These are phyloP conservation scores for Malaclemys terrapin DNA, from an alignment of 2,113 vertebrate genomes.

Conservation along the genomic window DNA sequence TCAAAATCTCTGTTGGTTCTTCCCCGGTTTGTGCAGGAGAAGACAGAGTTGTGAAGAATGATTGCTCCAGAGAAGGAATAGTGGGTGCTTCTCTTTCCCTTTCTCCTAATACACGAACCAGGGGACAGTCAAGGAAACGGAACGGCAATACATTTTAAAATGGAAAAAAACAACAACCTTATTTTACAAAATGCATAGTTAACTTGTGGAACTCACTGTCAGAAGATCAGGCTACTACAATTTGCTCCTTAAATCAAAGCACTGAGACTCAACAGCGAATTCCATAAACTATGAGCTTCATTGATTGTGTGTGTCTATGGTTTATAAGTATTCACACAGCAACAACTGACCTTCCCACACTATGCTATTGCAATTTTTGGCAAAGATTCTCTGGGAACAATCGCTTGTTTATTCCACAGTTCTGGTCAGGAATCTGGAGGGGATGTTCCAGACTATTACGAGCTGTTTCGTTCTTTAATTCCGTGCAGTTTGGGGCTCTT, in stretches of 20 bases:
- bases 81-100: background rate
- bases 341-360: background rate
- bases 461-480: background rate
- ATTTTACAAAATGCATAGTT: background rate
- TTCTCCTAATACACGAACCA: background rate
- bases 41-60: background rate
- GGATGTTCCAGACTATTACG: background rate
- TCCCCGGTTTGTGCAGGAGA: background rate
- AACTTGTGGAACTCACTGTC: background rate
- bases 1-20: slow-evolving; percentile 15
- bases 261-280: background rate
- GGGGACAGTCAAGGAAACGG: background rate
- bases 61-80: background rate
- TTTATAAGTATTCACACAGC: background rate
- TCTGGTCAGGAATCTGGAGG: background rate
- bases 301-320: background rate
- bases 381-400: background rate
- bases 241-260: background rate
- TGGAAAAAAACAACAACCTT: background rate
- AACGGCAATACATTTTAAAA: background rate
- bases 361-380: background rate
- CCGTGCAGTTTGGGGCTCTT: background rate
- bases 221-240: background rate
- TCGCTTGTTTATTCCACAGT: background rate
- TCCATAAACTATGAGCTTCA: background rate